Base-by-base conservation (phyloP, 2,888 invertebrate genomes). In the Cheilosia impressa region DNA sequence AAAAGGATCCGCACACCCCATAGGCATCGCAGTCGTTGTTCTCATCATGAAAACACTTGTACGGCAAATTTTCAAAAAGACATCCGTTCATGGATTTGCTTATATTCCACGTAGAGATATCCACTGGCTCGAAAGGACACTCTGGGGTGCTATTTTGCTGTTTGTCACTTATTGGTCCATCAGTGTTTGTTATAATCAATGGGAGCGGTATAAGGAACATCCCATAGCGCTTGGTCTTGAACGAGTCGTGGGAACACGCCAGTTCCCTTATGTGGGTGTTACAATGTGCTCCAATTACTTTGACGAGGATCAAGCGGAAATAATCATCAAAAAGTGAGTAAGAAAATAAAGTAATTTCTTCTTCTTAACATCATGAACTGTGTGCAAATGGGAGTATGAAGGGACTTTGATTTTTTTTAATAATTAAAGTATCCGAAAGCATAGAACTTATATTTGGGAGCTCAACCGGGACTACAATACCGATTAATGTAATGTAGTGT, bases 141-240 rank as follows among this genome's bases (percentile, higher is more conserved):
- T 91, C 41, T 92, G 92, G 92, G 47, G 87, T 3, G 45, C 69
- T 2, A 73, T 88, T n/a, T 78, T 91, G 5, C 41, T 90, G 34
- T 87, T 87, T 47, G 89, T 89, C 1, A 88, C 89, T 0, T 90
- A 89, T 57, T 90, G 88, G 31, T 90, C 91, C 1, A 83, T 89
- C 2, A 63, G 68, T 17, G 89, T 90, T 52, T 91, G 91, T 62
- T 87, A 87, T 22, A 87, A 88, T 17, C 91, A 91, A 62, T 91
- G 93, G 90, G 89, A 88, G n/a, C 91, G 93, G 24, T 94, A 93
- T 88, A 91, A 91, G 34, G 90, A 93, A 63, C 93, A 93, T 89
- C 94, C 94, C 0, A 93, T 93, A 17, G 93, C 93, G 3, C 93
- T 93, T 85, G 93, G 93, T 7, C 92, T 93, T 90, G 93, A 93